Evolutionary conservation across 2,888 invertebrate genomes (phyloP).

Genomic region (Osedax frankpressi): DNA sequence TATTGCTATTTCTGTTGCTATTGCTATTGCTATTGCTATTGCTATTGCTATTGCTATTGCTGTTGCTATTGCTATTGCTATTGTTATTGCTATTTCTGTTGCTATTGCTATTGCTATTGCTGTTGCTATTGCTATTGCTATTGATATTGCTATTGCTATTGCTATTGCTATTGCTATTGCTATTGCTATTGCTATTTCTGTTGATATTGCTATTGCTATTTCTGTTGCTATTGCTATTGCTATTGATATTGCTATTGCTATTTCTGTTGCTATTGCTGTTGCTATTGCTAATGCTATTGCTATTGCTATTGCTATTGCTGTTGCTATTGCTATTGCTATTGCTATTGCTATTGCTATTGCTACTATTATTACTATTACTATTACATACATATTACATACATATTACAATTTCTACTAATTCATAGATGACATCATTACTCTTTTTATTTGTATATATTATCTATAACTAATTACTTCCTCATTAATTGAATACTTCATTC

Average conservation of each 20-base stretch:
- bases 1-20: too few relatives aligned
- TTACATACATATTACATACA: constrained; percentile 6
- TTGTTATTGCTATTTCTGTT: not conserved
- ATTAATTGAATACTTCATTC: too few relatives aligned
- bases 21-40: too few relatives aligned
- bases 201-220: not conserved
- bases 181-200: not conserved
- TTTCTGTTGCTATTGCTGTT: not conserved
- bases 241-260: not conserved
- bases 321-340: not conserved
- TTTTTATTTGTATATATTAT: too few relatives aligned
- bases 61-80: not conserved
- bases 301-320: not conserved
- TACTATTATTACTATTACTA: constrained; percentile 1
- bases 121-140: not conserved
- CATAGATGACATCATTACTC: not conserved
- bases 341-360: not conserved
- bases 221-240: not conserved
- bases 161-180: not conserved
- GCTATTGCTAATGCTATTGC: not conserved
- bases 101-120: not conserved
- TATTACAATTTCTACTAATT: constrained; percentile 16
- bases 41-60: too few relatives aligned
- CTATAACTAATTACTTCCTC: too few relatives aligned
- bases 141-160: not conserved